These are phyloP conservation scores for Holothuria scabra DNA, from an alignment of 53 echinoderm and acorn worm genomes.

Conservation along the genomic window DNA sequence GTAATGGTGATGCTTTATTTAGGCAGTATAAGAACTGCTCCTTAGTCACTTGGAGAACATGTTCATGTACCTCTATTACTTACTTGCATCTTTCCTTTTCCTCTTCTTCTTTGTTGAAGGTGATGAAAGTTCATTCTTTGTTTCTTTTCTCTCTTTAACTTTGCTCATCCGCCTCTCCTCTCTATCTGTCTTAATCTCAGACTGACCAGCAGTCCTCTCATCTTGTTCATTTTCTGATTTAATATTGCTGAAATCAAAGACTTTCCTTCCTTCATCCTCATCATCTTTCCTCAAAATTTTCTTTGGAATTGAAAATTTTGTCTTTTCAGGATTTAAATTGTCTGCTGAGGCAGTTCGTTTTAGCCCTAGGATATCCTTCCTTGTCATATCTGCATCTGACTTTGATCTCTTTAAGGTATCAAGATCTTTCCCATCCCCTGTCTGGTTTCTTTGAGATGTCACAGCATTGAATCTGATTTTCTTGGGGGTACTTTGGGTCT, in stretches of 20 bases:
- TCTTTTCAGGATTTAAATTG: neutral
- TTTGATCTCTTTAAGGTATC: neutral
- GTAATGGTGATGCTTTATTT: too few relatives aligned
- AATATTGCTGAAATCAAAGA: neutral
- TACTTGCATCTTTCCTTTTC: conserved; percentile 84
- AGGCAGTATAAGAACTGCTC: too few relatives aligned
- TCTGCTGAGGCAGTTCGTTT: neutral
- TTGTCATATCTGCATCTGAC: conserved; percentile 11
- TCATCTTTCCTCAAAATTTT: conserved; percentile 12
- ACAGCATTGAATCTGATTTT: neutral
- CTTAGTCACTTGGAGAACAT: too few relatives aligned
- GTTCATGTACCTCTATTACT: conserved; percentile 30
- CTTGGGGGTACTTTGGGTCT: conserved; percentile 19
- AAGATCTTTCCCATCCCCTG: neutral
- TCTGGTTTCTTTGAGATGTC: neutral
- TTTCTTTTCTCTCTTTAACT: neutral
- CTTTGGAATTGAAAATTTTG: conserved; percentile 19
- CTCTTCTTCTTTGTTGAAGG: conserved; percentile 64
- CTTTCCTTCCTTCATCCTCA: conserved; percentile 8
- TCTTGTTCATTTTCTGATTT: conserved; percentile 9
- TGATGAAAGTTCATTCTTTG: neutral
- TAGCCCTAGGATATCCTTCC: conserved; percentile 10
- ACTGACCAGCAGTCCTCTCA: conserved; percentile 20
- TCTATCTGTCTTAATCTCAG: neutral
- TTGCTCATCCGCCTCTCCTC: conserved; percentile 22